Evolutionary conservation across 2,797 vertebrate species (phyloP), one percentile per base, ranked within the genome.

Genomic region (Ara ararauna): DNA sequence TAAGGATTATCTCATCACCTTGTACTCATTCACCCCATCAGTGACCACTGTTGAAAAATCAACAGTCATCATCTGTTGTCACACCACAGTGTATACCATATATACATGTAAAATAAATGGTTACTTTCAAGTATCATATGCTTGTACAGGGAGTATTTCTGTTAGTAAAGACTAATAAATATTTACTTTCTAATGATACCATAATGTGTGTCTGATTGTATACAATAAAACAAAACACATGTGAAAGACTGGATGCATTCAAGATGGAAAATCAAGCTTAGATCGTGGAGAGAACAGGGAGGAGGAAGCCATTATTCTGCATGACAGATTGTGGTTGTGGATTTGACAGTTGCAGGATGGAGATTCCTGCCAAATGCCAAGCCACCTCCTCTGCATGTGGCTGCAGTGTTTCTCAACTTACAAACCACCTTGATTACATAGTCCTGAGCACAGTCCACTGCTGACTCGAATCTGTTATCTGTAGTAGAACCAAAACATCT

Each of bases 261-360:
- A 89, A 42, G 91, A 65, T 54, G 61, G 74, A 72, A 90, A 92
- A 61, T 80, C 71, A 65, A 42, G 36, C 72, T 64, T 65, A 74
- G 58, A 36, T 10, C 0, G 0, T n/a, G 53, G 61, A 89, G 45
- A 38, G 86, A 91, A 64, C 51, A 91, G 90, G 90, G 93, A 90
- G 88, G 38, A 95, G 93, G 90, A 92, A 94, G 77, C 24, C 85
- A 95, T 94, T 95, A 92, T 92, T 93, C 56, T 72, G 48, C 12
- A 24, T 87, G 90, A 94, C 61, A 56, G 53, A 87, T 60, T 79
- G 36, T 58, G 64, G 91, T 50, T 83, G 81, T 87, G 86, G 61
- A 93, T 90, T 90, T 96, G 80, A 93, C 81, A 92, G 94, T 72
- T 87, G 72, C 64, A 85, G 74, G 51, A 92, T 83, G 56, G 65